Evolutionary conservation across 1,140 invertebrate species (phyloP), one percentile per base, ranked within the genome.

Genomic region (Anastatus disparis): DNA sequence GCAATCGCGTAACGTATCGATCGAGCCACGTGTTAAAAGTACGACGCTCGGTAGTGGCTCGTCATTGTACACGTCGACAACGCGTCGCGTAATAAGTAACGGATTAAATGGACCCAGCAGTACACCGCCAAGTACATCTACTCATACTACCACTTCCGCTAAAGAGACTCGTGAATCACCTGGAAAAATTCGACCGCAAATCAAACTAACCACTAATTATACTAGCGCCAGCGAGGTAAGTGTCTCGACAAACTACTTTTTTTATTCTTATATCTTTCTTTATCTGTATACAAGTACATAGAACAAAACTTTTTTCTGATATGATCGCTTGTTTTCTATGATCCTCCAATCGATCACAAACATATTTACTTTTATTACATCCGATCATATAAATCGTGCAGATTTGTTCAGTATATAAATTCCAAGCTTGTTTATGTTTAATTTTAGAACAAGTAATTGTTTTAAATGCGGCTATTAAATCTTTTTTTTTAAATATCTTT

Each of bases 141-240:
- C 73, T 8, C 59, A 74, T 12, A 35, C 64, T 3, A 48, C 78
- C 27, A 78, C 77, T 53, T 80, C 77, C 35, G 77, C 85, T n/a
- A 87, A 88, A 74, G 88, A 88, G 75, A 87, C 87, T 3, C 82
- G 87, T 31, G 87, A 88, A 68, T 85, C 83, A 10, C 78, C 82
- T 3, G 79, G 77, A 6, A 86, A 85, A 75, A 85, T 85, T 77
- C 86, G 88, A 75, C 87, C 87, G 42, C 87, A 88, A 76, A 86
- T 88, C 69, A 88, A 88, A 78, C 80, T 88, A 22, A 86, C 85
- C 7, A 86, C 86, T 38, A 86, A 85, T 76, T 86, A 85, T 74
- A 83, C 81, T 50, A 88, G 84, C 71, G 84, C 87, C 50, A 85
- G 85, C 70, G 87, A 89, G 86, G 88, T 88, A 76, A 88, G 87